A percentile compares a stretch with the other conserved stretches of the same genome.
These are phyloP conservation scores for Pseudotriccus pelzelni DNA, from an alignment of 2,797 vertebrate genomes.

Conservation along the genomic window DNA sequence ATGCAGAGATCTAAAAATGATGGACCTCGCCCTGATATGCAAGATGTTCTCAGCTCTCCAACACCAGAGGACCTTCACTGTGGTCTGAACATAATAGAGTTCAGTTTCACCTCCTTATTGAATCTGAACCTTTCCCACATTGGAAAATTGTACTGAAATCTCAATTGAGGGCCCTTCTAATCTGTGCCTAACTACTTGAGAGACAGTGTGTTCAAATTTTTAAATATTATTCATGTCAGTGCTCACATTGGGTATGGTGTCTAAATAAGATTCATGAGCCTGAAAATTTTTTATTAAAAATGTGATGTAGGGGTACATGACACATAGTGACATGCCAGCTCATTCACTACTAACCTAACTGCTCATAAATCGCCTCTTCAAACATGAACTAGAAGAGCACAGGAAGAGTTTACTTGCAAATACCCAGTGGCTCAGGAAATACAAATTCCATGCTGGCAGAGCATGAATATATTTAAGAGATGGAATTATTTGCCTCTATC, in stretches of 20 bases:
- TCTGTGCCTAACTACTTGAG: not conserved
- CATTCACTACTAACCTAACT: not conserved
- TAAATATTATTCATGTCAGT: not conserved
- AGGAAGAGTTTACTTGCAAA: not conserved
- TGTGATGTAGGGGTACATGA: not conserved
- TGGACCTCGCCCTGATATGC: not conserved
- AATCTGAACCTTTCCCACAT: not conserved
- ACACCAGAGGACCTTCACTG: not conserved
- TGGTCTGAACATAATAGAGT: not conserved
- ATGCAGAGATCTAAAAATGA: not conserved
- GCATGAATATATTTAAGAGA: not conserved
- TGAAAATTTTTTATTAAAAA: not conserved
- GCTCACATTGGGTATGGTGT: not conserved
- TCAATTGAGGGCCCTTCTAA: not conserved
- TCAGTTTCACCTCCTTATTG: not conserved
- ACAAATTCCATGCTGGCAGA: not conserved
- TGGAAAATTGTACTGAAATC: not conserved
- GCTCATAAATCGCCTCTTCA: not conserved
- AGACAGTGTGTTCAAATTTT: not conserved
- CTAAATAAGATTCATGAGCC: not conserved
- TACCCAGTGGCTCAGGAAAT: not conserved
- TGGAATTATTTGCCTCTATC: not conserved
- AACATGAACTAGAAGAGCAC: not conserved
- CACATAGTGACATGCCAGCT: not conserved
- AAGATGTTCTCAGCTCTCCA: not conserved